A percentile compares a stretch with the other conserved stretches of the same genome.
Conservation (phyloP, 2,888 invertebrate genomes). For the Ephialtes manifestator region DNA sequence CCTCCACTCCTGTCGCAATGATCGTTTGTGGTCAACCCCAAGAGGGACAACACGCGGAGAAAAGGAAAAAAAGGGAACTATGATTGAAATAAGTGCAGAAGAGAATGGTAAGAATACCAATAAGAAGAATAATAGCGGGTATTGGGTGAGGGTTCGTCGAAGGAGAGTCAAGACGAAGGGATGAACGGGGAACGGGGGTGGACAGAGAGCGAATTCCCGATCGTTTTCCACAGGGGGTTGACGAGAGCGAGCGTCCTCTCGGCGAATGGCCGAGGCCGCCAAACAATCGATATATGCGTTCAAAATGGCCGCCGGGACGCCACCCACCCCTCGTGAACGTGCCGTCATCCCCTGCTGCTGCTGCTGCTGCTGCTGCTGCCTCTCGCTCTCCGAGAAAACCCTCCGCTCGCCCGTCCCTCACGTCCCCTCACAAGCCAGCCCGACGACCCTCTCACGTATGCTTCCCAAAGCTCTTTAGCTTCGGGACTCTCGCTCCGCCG, state of each 20-base stretch:
- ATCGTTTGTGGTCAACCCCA: slow-evolving; percentile 52
- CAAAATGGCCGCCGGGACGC: slow-evolving; percentile 86
- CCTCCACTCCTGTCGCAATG: background rate
- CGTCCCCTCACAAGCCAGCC: slow-evolving; percentile 66
- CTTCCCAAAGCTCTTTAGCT: slow-evolving; percentile 84
- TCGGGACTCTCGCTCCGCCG: slow-evolving; percentile 76
- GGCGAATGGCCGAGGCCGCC: slow-evolving; percentile 85
- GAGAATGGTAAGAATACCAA: slow-evolving; percentile 50
- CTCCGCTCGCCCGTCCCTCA: slow-evolving; percentile 46
- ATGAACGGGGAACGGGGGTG: slow-evolving; percentile 16
- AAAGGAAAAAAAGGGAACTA: slow-evolving; percentile 23
- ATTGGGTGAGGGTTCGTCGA: slow-evolving; percentile 36
- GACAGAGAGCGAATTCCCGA: slow-evolving; percentile 65
- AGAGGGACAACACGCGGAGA: background rate
- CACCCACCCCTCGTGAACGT: slow-evolving; percentile 81
- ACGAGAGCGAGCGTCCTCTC: slow-evolving; percentile 80
- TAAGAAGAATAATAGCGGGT: slow-evolving; percentile 41
- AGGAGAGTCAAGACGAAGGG: slow-evolving; percentile 20
- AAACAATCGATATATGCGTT: slow-evolving; percentile 86
- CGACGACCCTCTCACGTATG: slow-evolving; percentile 83
- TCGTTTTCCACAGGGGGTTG: slow-evolving; percentile 69
- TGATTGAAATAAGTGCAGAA: slow-evolving; percentile 50
- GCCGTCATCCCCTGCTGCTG: slow-evolving; percentile 68
- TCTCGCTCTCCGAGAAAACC: slow-evolving; percentile 53
- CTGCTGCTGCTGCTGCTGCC: slow-evolving; percentile 64